Conservation (phyloP, 1,140 invertebrate genomes). For the Bombus impatiens region DNA sequence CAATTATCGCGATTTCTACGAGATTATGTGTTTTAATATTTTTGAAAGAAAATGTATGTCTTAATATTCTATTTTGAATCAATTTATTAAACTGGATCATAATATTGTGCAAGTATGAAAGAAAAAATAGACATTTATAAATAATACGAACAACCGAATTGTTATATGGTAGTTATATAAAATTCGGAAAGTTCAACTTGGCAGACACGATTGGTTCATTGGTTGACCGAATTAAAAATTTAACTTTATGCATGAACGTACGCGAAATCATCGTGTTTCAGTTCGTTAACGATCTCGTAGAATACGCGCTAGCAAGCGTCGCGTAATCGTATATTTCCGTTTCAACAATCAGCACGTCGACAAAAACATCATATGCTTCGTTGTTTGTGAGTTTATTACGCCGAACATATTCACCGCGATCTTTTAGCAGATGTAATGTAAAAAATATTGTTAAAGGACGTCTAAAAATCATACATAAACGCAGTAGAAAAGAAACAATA, state of each 20-base stretch:
- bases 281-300: slow-evolving; percentile 8
- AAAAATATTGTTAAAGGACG: not conserved
- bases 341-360: not conserved
- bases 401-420: not conserved
- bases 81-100: no score
- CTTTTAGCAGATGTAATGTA: not conserved
- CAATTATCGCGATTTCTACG: no score
- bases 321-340: not conserved
- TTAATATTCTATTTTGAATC: no score
- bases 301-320: not conserved
- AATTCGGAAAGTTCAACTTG: not conserved
- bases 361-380: not conserved
- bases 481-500: not conserved
- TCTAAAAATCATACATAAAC: not conserved
- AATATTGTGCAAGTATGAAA: no score
- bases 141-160: no score
- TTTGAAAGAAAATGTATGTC: no score
- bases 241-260: not conserved
- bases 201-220: not conserved
- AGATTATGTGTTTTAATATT: no score
- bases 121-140: no score
- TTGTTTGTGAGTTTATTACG: not conserved
- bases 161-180: not conserved
- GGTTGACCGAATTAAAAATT: not conserved
- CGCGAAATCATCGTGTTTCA: not conserved